A percentile compares a stretch with the other conserved stretches of the same genome.
These are phyloP conservation scores for Leptodactylus fallax DNA, from an alignment of 2,797 vertebrate species.

Conservation along the genomic window DNA sequence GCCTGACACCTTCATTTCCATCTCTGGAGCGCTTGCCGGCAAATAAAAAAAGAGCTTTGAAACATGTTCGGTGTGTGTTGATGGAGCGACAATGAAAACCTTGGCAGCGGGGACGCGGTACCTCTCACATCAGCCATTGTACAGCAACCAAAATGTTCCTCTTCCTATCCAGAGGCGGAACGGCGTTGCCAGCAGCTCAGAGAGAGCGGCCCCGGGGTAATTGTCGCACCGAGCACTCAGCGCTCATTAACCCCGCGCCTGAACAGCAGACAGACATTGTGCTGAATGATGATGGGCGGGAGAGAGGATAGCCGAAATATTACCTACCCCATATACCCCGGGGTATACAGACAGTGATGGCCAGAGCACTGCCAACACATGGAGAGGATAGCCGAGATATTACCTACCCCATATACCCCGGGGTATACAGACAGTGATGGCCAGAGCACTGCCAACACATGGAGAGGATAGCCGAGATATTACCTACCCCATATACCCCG, in stretches of 20 bases:
- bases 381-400: too few species aligned
- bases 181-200: slow-evolving; percentile 15
- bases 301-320: neutral
- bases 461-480: too few species aligned
- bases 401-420: too few species aligned
- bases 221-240: slow-evolving; percentile 13
- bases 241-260: slow-evolving; percentile 16
- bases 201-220: slow-evolving; percentile 1
- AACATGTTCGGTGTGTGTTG: slow-evolving; percentile 6
- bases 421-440: too few species aligned
- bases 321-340: neutral
- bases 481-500: too few species aligned
- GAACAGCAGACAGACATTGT: neutral
- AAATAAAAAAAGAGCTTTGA: slow-evolving; percentile 66
- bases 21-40: slow-evolving; percentile 70
- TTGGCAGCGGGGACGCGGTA: slow-evolving; percentile 47
- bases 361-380: too few species aligned
- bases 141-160: slow-evolving; percentile 34
- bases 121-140: slow-evolving; percentile 40
- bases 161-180: slow-evolving; percentile 15
- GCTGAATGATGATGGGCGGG: neutral
- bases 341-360: too few species aligned
- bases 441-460: too few species aligned
- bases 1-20: slow-evolving; percentile 79
- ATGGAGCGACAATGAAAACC: slow-evolving; percentile 41